phyloP scores from a whole-genome alignment of 1,140 invertebrate species.

The Zaprionus kolodkinae region DNA sequence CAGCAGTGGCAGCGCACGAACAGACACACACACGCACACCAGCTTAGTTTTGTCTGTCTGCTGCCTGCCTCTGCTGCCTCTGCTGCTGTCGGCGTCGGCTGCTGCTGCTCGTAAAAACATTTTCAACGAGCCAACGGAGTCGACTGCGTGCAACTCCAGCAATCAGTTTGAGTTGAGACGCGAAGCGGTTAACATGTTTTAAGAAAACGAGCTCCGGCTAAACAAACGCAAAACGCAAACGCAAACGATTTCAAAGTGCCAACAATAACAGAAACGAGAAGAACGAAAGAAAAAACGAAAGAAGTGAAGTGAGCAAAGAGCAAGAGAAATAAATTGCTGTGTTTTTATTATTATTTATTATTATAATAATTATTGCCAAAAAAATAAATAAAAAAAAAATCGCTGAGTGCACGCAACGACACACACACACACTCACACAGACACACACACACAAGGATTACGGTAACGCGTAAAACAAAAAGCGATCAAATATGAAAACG shows the following conservation, averaged over 20 bases:
- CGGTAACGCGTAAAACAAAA: slow-evolving; percentile 63
- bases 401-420: slow-evolving; percentile 38
- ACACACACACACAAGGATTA: slow-evolving; percentile 68
- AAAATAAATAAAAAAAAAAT: slow-evolving; percentile 7
- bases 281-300: slow-evolving; percentile 14
- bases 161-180: slow-evolving; percentile 82
- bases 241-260: slow-evolving; percentile 44
- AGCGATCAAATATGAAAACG: slow-evolving; percentile 78
- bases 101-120: slow-evolving; percentile 71
- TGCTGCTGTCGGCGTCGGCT: slow-evolving; percentile 23
- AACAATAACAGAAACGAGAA: slow-evolving; percentile 9
- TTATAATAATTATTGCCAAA: not conserved
- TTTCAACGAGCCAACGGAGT: slow-evolving; percentile 84
- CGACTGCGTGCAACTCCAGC: slow-evolving; percentile 67
- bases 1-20: slow-evolving; percentile 45
- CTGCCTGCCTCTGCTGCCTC: slow-evolving; percentile 9
- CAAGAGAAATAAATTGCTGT: slow-evolving; percentile 22
- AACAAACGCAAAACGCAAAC: slow-evolving; percentile 34
- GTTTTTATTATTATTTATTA: slow-evolving; percentile 24
- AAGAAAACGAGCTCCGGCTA: slow-evolving; percentile 75
- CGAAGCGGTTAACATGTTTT: slow-evolving; percentile 83
- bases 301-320: slow-evolving; percentile 16
- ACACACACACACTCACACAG: slow-evolving; percentile 15
- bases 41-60: slow-evolving; percentile 57
- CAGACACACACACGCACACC: slow-evolving; percentile 16